Base-by-base conservation (phyloP, 2,888 invertebrate species). In the Nomada lathburiana region DNA sequence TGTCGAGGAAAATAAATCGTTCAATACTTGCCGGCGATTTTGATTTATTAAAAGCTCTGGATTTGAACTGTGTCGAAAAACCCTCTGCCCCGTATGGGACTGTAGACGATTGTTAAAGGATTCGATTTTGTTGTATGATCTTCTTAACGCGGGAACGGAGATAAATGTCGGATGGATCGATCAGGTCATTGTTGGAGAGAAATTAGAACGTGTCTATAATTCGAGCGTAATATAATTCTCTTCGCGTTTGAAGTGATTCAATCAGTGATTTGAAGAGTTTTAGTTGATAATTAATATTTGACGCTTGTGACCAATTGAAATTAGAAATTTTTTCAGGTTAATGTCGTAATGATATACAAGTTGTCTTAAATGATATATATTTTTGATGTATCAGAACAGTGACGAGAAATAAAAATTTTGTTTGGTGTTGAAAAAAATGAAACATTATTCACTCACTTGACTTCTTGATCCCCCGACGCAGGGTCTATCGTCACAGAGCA, bases 401-500 rank as follows among this genome's bases (percentile, higher is more conserved):
- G 36, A 7, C 36, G 36, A 36, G 36, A 7, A 0, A 36, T 36
- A 9, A 7, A 7, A 36, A 7, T 36, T 36, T 0, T 16, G 47
- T 47, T 47, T 47, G 16, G 2, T 1, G 47, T 47, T 13, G 11
- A 47, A 63, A 0, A 0, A 59, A 26, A 59, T 16, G 16, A 29
- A 67, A 9, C 16, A 50, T 44, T 36, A 7, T 36, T 5, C 52
- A 76, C 87, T 88, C 83, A 91, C 92, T 20, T 71, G 47, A 89
- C 76, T 60, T 83, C 79, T 4, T 83, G 57, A 1, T 86, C 44
- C 2, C 72, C 36, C 0, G 76, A 16, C 9, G 55, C 55, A 3
- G 57, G n/a, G 42, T 88, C 74, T 20, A 85, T 23, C n/a, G 91
- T 62, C 47, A 93, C 77, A 64, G 91, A 89, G 55, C 91, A 92